phyloP scores from a whole-genome alignment of 1,140 invertebrate species.

The Atta cephalotes region DNA sequence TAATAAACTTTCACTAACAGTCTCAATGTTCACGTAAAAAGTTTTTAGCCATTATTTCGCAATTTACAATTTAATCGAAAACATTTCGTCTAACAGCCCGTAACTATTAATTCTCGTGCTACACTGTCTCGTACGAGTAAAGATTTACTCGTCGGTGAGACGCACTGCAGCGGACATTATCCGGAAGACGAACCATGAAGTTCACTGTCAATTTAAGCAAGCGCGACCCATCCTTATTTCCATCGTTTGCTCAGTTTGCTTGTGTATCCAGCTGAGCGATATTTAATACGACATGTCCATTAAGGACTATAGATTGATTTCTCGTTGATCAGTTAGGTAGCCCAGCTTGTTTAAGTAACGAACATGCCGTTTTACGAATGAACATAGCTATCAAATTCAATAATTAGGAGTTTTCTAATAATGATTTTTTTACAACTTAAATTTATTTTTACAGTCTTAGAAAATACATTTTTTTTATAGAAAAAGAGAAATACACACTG shows the following conservation, averaged over 20 bases:
- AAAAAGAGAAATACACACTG: background rate
- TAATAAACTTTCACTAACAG: background rate
- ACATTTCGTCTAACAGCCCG: background rate
- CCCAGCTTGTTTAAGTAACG: conserved; percentile 19
- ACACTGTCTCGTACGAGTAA: background rate
- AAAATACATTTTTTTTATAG: background rate
- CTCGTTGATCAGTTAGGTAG: conserved; percentile 25
- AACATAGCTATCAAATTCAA: background rate
- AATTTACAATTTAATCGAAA: background rate
- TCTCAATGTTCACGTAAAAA: background rate
- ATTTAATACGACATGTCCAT: conserved; percentile 51
- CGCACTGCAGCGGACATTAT: background rate
- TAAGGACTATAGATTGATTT: conserved; percentile 49
- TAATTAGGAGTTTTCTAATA: background rate
- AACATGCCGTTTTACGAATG: background rate
- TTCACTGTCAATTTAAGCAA: conserved; percentile 35
- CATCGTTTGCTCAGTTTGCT: conserved; percentile 20
- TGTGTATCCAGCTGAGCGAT: conserved; percentile 4
- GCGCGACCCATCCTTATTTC: conserved; percentile 4
- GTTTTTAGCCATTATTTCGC: background rate
- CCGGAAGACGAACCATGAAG: conserved; percentile 20
- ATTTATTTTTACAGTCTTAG: background rate
- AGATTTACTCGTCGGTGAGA: conserved; percentile 19
- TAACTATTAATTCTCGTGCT: background rate
- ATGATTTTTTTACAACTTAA: background rate